Evolutionary conservation across 2,888 invertebrate species (phyloP), one percentile per base, ranked within the genome.

Genomic region (Eudasyphora cyanicolor): DNA sequence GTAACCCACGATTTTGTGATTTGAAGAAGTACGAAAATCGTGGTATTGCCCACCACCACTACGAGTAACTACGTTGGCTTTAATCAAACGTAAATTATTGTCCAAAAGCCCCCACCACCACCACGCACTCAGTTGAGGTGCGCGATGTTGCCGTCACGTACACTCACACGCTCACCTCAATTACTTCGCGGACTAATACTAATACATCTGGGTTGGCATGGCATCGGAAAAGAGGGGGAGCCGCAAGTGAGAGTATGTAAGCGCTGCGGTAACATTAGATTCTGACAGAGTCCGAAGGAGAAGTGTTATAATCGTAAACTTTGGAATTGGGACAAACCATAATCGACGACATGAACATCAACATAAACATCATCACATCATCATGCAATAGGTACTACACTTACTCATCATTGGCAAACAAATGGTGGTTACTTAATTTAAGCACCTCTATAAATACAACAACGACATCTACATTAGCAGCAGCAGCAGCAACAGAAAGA

Each of bases 301-400:
- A 51, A 73, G 71, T 67, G 71, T 62, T 54, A 67, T 54, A 64
- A 64, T 51, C 14, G 32, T 51, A 27, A 51, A 75, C n/a, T 51
- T 45, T 0, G 75, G 45, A 81, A 45, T 71, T 81, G 62, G 80
- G 76, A 60, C 71, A 81, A 67, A 71, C 54, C 62, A 71, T 81
- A 71, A 81, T 57, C 17, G 42, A 54, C 4, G 17, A 38, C 64
- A 54, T 24, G 35, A 51, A 38, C 29, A 76, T 69, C 57, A 6
- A 1, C 51, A 51, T 2, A 21, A 1, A 8, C 51, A 35, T 35
- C 35, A 35, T 51, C 64, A 64, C 38, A 64, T 38, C 51, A 51
- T 51, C 21, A 10, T 21, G 21, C 21, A 21, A 21, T n/a, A 51
- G 19, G 21, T 38, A 38, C 35, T 38, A n/a, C 64, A 67, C 32